phyloP scores from a whole-genome alignment of 2,797 vertebrate species.

The Carduelis carduelis region DNA sequence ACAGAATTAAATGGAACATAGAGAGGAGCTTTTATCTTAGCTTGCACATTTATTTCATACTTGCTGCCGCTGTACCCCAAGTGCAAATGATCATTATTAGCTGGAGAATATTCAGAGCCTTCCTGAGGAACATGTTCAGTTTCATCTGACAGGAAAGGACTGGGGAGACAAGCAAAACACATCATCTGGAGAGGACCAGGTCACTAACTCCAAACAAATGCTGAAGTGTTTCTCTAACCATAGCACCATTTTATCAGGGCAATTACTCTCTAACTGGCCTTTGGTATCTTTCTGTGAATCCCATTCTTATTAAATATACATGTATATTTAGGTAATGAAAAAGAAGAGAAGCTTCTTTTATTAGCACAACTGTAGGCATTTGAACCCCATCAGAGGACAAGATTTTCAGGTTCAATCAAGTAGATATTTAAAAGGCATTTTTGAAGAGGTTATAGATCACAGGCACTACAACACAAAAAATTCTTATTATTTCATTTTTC shows the following conservation, averaged over 20 bases:
- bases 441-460: neutral
- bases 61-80: neutral
- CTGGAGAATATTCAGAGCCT: neutral
- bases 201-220: neutral
- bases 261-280: neutral
- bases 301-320: neutral
- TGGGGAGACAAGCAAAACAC: neutral
- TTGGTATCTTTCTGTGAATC: neutral
- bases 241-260: neutral
- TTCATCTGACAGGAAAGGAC: neutral
- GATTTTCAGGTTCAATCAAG: neutral
- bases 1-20: accelerated
- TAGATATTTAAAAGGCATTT: neutral
- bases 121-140: neutral
- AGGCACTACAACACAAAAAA: neutral
- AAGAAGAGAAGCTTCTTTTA: neutral
- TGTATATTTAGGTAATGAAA: neutral
- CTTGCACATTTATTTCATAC: neutral
- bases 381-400: neutral
- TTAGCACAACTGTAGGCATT: neutral
- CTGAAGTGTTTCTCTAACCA: neutral
- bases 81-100: neutral
- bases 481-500: neutral
- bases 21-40: neutral
- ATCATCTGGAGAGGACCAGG: neutral